Evolutionary conservation across 2,797 vertebrate species (phyloP).

Genomic region (Periparus ater): DNA sequence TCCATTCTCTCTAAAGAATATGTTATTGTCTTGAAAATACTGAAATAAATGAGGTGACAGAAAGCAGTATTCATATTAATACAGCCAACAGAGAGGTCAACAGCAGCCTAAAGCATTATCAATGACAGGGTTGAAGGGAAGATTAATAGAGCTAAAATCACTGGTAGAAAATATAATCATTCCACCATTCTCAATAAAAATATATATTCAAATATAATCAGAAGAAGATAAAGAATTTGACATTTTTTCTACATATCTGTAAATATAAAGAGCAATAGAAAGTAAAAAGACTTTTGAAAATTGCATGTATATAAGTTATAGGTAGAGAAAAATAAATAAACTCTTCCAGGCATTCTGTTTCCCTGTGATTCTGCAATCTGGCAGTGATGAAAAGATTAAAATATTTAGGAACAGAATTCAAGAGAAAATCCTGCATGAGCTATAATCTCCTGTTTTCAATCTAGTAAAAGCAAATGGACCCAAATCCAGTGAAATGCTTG

Average conservation of each 20-base stretch:
- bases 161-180: background rate
- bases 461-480: conserved; percentile 33
- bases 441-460: conserved; percentile 34
- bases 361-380: conserved; percentile 5
- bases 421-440: conserved; percentile 26
- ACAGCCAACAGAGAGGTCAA: background rate
- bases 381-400: conserved; percentile 46
- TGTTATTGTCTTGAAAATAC: background rate
- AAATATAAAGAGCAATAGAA: background rate
- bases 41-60: conserved; percentile 7
- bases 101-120: background rate
- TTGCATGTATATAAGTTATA: background rate
- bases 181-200: background rate
- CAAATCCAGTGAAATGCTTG: background rate
- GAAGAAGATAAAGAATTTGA: background rate
- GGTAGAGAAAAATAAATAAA: background rate
- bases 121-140: background rate
- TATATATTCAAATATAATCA: background rate
- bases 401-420: conserved; percentile 19
- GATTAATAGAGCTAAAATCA: conserved; percentile 27
- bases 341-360: background rate
- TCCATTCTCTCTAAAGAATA: background rate
- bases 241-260: background rate
- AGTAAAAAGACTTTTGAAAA: background rate
- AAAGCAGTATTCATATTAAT: background rate